phyloP scores from a whole-genome alignment of 2,888 invertebrate genomes.

The Ochropacha duplaris region DNA sequence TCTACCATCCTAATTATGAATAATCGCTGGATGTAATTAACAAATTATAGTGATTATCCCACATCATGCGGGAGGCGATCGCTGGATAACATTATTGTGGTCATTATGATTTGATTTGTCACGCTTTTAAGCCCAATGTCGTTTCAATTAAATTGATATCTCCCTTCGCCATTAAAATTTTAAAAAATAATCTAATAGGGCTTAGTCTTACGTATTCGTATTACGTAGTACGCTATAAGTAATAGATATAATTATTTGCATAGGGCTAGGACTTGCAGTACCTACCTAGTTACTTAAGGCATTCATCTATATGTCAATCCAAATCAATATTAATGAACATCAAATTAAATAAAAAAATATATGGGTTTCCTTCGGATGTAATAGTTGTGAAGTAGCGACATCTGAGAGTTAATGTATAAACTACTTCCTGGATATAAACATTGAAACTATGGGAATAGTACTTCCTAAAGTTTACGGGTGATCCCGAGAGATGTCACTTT shows the following conservation, averaged over 20 bases:
- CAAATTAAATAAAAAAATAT: too few relatives aligned
- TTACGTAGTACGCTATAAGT: too few relatives aligned
- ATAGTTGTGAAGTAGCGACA: neutral
- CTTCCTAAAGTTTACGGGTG: neutral
- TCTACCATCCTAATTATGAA: neutral
- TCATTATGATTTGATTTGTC: constrained; percentile 7
- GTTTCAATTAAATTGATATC: neutral
- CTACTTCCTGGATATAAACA: too few relatives aligned
- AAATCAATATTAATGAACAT: too few relatives aligned
- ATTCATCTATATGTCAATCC: too few relatives aligned
- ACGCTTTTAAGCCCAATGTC: constrained; percentile 3
- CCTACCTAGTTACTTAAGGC: too few relatives aligned
- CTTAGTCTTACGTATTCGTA: too few relatives aligned
- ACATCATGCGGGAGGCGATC: constrained; percentile 40
- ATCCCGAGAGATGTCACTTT: neutral
- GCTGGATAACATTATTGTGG: neutral
- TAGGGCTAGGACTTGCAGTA: too few relatives aligned
- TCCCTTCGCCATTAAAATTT: too few relatives aligned
- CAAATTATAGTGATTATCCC: constrained; percentile 28
- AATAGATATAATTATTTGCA: too few relatives aligned
- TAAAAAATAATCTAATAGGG: too few relatives aligned
- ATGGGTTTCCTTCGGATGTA: neutral
- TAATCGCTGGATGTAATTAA: constrained; percentile 26
- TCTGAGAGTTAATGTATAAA: neutral
- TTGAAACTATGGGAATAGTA: neutral